phyloP scores from a whole-genome alignment of 2,113 vertebrate genomes.

The Monopterus albus region DNA sequence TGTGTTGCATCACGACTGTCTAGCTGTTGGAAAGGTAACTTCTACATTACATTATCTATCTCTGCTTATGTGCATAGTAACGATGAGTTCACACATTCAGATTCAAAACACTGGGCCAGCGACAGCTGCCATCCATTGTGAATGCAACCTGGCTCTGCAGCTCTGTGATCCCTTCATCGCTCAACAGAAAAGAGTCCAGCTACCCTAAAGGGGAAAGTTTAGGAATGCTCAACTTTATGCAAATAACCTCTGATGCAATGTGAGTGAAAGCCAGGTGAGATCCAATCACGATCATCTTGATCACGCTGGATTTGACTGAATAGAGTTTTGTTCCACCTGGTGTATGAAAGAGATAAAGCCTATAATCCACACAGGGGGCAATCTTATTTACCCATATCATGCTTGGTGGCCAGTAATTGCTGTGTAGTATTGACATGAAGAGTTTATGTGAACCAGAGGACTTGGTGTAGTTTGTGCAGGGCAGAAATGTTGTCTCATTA shows the following conservation, averaged over 20 bases:
- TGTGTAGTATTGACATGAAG: slow-evolving; percentile 21
- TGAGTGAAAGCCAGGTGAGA: too few species aligned
- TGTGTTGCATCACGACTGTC: slow-evolving; percentile 27
- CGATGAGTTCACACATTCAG: slow-evolving; percentile 10
- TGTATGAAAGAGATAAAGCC: slow-evolving; percentile 35
- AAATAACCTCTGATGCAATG: too few species aligned
- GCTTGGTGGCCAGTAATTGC: slow-evolving; percentile 32
- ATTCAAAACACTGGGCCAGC: slow-evolving; percentile 3
- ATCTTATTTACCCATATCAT: slow-evolving; percentile 47
- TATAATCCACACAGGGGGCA: slow-evolving; percentile 29
- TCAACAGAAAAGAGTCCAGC: not conserved
- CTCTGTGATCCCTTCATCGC: not conserved
- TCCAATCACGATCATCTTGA: slow-evolving; percentile 30
- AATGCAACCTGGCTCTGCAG: not conserved
- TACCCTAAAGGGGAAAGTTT: too few species aligned
- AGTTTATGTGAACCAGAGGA: slow-evolving; percentile 18
- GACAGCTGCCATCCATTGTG: not conserved
- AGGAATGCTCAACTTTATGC: too few species aligned
- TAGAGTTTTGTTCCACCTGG: slow-evolving; percentile 28
- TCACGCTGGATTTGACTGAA: slow-evolving; percentile 1
- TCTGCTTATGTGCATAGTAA: slow-evolving; percentile 26
- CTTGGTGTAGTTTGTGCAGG: too few species aligned
- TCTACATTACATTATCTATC: slow-evolving; percentile 54
- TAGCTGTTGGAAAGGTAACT: slow-evolving; percentile 38
- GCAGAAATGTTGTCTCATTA: too few species aligned